These are phyloP conservation scores for Acrobeloides nanus DNA, from an alignment of 2,888 invertebrate species.

Conservation along the genomic window DNA sequence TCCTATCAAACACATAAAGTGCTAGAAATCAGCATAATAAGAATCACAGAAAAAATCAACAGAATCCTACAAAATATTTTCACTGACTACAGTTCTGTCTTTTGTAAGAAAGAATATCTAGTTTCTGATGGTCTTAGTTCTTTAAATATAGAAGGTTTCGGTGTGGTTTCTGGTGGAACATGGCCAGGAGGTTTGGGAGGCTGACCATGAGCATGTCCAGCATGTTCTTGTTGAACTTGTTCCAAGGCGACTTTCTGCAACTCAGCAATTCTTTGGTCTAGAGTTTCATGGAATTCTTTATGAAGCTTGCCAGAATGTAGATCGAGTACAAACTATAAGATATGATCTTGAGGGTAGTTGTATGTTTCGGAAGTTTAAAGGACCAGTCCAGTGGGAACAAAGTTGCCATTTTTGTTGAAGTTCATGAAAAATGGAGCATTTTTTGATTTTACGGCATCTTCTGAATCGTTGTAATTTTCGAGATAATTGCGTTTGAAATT, in stretches of 20 bases:
- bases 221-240: constrained; percentile 31
- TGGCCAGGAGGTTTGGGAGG: constrained; percentile 24
- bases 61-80: neutral
- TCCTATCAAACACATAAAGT: neutral
- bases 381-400: no score
- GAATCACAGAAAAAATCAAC: neutral
- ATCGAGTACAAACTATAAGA: constrained; percentile 67
- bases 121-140: constrained; percentile 92
- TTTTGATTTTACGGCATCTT: no score
- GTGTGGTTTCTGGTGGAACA: constrained; percentile 59
- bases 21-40: neutral
- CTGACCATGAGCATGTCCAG: no score
- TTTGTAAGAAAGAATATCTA: constrained; percentile 77
- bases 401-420: no score
- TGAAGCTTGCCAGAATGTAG: constrained; percentile 93
- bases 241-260: constrained; percentile 46
- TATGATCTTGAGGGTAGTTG: neutral
- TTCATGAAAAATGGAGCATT: no score
- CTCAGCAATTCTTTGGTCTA: constrained; percentile 62
- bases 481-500: no score
- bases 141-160: constrained; percentile 66
- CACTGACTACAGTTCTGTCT: constrained; percentile 36
- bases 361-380: constrained; percentile 69
- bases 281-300: constrained; percentile 89
- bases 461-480: no score